Evolutionary conservation across 2,113 vertebrate species (phyloP), one percentile per base, ranked within the genome.

Genomic region (Lophotis ruficrista): DNA sequence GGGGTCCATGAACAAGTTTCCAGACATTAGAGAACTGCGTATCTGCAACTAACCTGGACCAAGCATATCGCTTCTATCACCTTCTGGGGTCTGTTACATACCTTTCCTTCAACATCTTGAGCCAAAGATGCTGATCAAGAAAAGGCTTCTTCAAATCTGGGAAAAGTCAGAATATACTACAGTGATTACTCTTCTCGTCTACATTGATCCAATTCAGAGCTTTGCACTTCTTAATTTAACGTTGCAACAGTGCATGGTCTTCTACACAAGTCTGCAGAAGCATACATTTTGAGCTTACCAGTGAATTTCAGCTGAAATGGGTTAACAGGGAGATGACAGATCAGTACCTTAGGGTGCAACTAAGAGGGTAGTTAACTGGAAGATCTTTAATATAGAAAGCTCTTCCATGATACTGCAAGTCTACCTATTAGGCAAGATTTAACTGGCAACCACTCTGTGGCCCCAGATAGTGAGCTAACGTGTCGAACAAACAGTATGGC

Each of bases 401-500:
- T 78, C 53, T 95, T 92, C 60, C 71, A 37, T 61, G 27, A 92
- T 60, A 70, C 8, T 30, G 27, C 57, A 73, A 66, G 84, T 94
- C 58, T 87, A 41, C 51, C 53, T 89, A 24, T 75, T 70, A 83
- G 72, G 45, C 45, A 94, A 91, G 56, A 94, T 76, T 87, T 94
- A 93, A 91, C 82, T 93, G 91, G 77, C 65, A 96, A 78, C 33
- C 20, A 47, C 25, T 51, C 57, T 94, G 83, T 95, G 87, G 38
- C 28, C 61, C 48, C 24, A 54, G 71, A 87, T 43, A 79, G 6
- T 65, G 50, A 7, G n/a, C 50, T 91, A 83, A 85, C 85, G 73
- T 28, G 35, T 66, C 70, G 50, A 89, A 90, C n/a, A 60, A 90
- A 48, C 58, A 47, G 1, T 31, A 50, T 54, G 62, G 65, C 24